A percentile compares a stretch with the other conserved stretches of the same genome.
phyloP scores from a whole-genome alignment of 2,113 vertebrate species.

The Mormyrus iriodes region DNA sequence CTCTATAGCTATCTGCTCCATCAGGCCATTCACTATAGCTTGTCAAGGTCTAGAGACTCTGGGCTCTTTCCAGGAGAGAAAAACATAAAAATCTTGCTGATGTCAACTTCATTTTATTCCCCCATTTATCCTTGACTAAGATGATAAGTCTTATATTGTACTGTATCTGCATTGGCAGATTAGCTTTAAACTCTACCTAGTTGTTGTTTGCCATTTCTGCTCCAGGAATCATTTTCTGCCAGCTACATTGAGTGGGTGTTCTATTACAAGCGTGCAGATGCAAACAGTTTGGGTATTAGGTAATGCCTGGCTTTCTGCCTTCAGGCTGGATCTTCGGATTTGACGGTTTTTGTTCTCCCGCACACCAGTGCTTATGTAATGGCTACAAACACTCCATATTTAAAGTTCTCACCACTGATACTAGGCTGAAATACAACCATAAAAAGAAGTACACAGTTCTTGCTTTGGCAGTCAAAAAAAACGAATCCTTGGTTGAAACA shows the following conservation, averaged over 20 bases:
- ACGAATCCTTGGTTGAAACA: background rate
- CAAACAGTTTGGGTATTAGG: constrained; percentile 30
- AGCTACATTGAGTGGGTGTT: background rate
- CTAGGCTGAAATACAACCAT: background rate
- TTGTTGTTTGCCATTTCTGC: background rate
- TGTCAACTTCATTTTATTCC: background rate
- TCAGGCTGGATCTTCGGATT: constrained; percentile 22
- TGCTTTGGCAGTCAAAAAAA: background rate
- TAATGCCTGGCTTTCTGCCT: constrained; percentile 24
- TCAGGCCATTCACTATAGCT: background rate
- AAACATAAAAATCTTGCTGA: constrained; percentile 9
- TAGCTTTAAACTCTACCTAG: constrained; percentile 3
- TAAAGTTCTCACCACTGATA: background rate
- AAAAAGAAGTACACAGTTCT: background rate
- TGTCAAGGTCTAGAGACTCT: background rate
- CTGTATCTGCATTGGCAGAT: background rate
- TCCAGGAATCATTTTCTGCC: background rate
- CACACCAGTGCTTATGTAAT: constrained; percentile 14
- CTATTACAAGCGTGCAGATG: constrained; percentile 27
- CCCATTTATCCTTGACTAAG: background rate
- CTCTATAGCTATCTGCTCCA: background rate
- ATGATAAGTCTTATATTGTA: background rate
- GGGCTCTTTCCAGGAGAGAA: background rate
- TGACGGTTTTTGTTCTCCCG: constrained; percentile 19
- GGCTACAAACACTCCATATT: background rate